phyloP scores from a whole-genome alignment of 92 coral and sea anemone genomes.

The Montipora capitata region DNA sequence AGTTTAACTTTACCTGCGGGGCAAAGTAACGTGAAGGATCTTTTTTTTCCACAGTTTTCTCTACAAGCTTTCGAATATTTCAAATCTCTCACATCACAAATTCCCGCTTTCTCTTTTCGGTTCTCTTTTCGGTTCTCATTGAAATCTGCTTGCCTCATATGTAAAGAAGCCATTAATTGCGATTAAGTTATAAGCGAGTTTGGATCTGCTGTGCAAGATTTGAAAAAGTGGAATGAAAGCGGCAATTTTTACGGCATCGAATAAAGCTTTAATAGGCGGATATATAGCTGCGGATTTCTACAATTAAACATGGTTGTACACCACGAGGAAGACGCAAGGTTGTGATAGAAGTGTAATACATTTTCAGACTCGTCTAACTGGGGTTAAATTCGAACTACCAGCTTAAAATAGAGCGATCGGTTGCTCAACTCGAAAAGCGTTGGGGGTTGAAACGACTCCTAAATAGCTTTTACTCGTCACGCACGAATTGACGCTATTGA shows the following conservation, averaged over 20 bases:
- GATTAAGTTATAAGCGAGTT: not conserved
- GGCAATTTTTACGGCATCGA: not conserved
- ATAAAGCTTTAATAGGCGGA: no score
- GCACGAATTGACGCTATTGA: constrained; percentile 41
- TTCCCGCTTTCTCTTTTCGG: no score
- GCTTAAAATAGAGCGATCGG: not conserved
- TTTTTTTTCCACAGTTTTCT: not conserved
- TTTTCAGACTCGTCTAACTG: not conserved
- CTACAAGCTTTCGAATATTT: not conserved
- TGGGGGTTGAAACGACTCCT: not conserved
- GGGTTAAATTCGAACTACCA: not conserved
- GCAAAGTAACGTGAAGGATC: no score
- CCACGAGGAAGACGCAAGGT: not conserved
- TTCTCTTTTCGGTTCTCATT: not conserved
- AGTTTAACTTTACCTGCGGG: no score
- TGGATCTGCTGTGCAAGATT: not conserved
- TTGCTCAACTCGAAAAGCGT: not conserved
- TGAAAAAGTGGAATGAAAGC: not conserved
- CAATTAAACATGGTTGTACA: not conserved
- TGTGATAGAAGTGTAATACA: not conserved
- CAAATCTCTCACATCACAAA: no score
- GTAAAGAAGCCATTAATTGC: not conserved
- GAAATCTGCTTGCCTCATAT: not conserved
- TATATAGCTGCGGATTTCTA: not conserved
- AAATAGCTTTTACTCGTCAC: constrained; percentile 31